Conservation (phyloP, 92 coral and sea anemone genomes). For the Muricea muricata region DNA sequence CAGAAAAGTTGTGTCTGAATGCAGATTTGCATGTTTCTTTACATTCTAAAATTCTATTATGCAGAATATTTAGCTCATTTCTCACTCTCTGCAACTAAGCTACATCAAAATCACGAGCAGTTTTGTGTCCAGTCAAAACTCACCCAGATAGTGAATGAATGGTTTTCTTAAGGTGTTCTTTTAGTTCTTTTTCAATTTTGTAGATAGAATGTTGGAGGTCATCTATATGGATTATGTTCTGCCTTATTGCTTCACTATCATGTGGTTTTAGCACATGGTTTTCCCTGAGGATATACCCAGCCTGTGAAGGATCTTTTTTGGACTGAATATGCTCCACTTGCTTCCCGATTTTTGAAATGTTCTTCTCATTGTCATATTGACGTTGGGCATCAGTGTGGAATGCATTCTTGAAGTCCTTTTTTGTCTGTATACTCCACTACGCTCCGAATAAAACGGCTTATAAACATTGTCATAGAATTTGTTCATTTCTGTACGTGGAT, state of each 20-base stretch:
- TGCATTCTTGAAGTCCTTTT: constrained; percentile 31
- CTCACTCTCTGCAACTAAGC: constrained; percentile 34
- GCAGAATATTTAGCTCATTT: constrained; percentile 29
- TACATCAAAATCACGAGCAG: constrained; percentile 49
- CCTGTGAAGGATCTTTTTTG: neutral
- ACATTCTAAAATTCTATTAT: neutral
- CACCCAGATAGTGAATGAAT: constrained; percentile 31
- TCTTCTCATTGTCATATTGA: constrained; percentile 22
- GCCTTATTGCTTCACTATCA: constrained; percentile 18
- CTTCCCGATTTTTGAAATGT: neutral
- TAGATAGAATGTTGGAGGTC: constrained; percentile 15
- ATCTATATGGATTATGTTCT: constrained; percentile 10
- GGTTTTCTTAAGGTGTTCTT: constrained; percentile 43
- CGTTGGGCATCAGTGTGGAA: constrained; percentile 45
- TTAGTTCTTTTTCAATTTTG: constrained; percentile 12
- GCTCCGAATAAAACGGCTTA: constrained; percentile 24
- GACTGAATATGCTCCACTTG: constrained; percentile 5
- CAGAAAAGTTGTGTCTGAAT: constrained; percentile 30
- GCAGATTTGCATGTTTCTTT: constrained; percentile 39
- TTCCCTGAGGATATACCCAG: too few relatives aligned
- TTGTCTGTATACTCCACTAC: constrained; percentile 14
- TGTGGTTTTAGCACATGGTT: constrained; percentile 37
- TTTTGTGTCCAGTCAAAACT: constrained; percentile 49
- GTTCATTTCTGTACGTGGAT: constrained; percentile 42
- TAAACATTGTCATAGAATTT: constrained; percentile 14